These are phyloP conservation scores for Pelecanus crispus DNA, from an alignment of 2,113 vertebrate species.

Conservation along the genomic window DNA sequence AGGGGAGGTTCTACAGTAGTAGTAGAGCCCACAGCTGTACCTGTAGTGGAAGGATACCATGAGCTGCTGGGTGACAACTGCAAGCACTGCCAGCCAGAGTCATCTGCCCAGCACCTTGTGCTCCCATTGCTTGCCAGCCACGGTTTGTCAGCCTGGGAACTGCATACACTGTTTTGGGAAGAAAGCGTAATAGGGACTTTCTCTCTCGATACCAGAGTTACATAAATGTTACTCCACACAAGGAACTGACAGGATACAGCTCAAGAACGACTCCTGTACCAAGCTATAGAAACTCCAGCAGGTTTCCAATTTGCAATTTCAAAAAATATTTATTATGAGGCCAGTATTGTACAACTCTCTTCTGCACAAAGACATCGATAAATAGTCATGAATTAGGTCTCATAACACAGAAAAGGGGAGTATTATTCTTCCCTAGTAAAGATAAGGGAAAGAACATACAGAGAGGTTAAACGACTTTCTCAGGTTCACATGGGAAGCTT, in stretches of 20 bases:
- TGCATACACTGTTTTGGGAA: not conserved
- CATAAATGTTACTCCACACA: not conserved
- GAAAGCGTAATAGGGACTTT: not conserved
- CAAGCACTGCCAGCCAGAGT: not conserved
- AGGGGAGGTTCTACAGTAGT: not conserved
- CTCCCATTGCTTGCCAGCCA: not conserved
- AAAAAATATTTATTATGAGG: not conserved
- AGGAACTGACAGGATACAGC: not conserved
- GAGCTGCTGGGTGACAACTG: not conserved
- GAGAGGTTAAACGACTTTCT: not conserved
- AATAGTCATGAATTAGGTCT: not conserved
- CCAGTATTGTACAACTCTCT: not conserved
- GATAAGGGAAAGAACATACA: not conserved
- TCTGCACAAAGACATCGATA: not conserved
- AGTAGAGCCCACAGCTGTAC: not conserved
- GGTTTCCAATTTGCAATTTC: not conserved
- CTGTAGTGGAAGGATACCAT: not conserved
- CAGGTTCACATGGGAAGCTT: not conserved
- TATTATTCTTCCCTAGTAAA: not conserved
- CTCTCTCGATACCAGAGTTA: not conserved
- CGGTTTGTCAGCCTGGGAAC: not conserved
- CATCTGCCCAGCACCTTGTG: not conserved
- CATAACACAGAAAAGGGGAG: not conserved
- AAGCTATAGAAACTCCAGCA: not conserved
- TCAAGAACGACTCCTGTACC: not conserved